Base-by-base conservation (phyloP, 2,888 invertebrate genomes). In the Esperia sulphurella region DNA sequence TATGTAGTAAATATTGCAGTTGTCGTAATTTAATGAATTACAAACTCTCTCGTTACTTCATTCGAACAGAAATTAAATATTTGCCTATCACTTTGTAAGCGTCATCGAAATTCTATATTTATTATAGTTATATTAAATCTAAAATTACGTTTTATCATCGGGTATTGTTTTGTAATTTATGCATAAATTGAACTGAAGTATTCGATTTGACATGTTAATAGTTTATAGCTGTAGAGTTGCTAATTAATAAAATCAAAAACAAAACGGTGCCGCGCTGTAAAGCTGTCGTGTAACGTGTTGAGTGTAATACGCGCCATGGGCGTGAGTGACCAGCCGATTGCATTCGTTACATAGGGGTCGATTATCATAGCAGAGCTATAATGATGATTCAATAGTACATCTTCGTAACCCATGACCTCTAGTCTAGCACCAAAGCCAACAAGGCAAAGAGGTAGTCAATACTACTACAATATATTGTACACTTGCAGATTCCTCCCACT, bases 241-340 rank as follows among this genome's bases (percentile, higher is more conserved):
- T 60, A 55, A 59, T 58, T 55, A 52, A 54, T 51, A 51, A 53
- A 58, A 57, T 49, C 46, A 57, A 57, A 55, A 54, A 56, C 40
- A 48, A 47, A 58, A 52, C 45, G 40, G 45, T 54, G 45, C 48
- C 43, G 46, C 52, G 59, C 49, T 64, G 68, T 72, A 65, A 73
- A 67, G 63, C 61, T 63, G 66, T 63, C 64, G 56, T 33, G 56
- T 50, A 58, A 59, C 62, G 65, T 63, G 72, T 71, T 64, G 67
- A n/a, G 46, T 43, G 50, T 43, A n/a, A n/a, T n/a, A 62, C 60
- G 61, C 62, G 68, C 68, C 62, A 48, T 59, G 55, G 68, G 49
- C 59, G 56, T 68, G 69, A 71, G 68, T 66, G 68, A 68, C 69
- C 54, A 61, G 54, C 63, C 71, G 69, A 73, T n/a, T 6, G 35